These are phyloP conservation scores for Perognathus longimembris DNA, from an alignment of 2,113 vertebrate species.

Conservation along the genomic window DNA sequence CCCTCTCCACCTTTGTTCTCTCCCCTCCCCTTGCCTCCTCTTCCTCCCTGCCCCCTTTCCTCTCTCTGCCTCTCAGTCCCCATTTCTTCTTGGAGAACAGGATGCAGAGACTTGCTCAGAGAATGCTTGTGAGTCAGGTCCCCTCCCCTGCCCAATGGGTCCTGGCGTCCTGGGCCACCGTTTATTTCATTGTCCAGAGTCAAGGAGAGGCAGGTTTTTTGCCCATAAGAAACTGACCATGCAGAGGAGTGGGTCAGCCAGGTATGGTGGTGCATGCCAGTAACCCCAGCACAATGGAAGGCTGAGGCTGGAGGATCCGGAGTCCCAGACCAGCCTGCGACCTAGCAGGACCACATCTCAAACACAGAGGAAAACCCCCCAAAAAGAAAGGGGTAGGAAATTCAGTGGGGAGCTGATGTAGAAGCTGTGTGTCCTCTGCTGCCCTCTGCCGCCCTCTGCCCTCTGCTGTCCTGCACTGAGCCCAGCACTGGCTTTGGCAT, in stretches of 20 bases:
- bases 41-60: no score
- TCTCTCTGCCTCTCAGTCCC: background rate
- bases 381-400: no score
- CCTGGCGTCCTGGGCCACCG: fast-evolving
- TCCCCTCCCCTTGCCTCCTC: no score
- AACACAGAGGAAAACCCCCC: no score
- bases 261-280: background rate
- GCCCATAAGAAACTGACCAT: background rate
- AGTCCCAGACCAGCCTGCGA: no score
- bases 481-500: no score
- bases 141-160: background rate
- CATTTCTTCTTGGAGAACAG: background rate
- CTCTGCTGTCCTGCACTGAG: no score
- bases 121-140: background rate
- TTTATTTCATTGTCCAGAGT: background rate
- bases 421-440: no score
- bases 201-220: background rate
- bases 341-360: background rate
- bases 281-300: background rate
- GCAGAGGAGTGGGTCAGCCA: background rate
- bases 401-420: background rate
- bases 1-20: background rate
- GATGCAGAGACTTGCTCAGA: no score
- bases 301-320: background rate
- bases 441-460: no score